Evolutionary conservation across 2,888 invertebrate genomes (phyloP).

Genomic region (Chymomyza procnemis): DNA sequence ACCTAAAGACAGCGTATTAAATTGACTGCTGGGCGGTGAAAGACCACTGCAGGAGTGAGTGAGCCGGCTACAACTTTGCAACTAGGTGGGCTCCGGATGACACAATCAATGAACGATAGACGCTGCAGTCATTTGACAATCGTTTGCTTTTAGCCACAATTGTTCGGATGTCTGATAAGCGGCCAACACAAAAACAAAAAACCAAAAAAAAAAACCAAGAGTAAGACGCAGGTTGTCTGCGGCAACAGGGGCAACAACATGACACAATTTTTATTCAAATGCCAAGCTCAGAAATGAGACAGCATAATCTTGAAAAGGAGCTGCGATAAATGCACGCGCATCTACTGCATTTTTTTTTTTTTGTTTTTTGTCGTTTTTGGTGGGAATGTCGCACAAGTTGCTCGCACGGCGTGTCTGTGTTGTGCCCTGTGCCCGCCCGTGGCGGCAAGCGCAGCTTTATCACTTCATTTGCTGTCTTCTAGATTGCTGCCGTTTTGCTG

Average conservation of each 20-base stretch:
- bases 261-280: slow-evolving; percentile 73
- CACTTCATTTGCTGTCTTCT: slow-evolving; percentile 67
- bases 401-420: neutral
- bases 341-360: too few relatives aligned
- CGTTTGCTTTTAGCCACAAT: slow-evolving; percentile 31
- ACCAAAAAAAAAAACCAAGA: too few relatives aligned
- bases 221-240: neutral
- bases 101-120: neutral
- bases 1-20: slow-evolving; percentile 25
- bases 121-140: slow-evolving; percentile 7
- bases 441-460: slow-evolving; percentile 61
- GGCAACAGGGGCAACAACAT: slow-evolving; percentile 27
- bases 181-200: too few relatives aligned
- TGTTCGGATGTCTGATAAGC: slow-evolving; percentile 46
- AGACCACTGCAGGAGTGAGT: neutral
- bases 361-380: slow-evolving; percentile 18
- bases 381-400: slow-evolving; percentile 70
- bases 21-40: neutral
- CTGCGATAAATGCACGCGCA: neutral
- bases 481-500: slow-evolving; percentile 35
- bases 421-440: neutral
- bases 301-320: slow-evolving; percentile 42
- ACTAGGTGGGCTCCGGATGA: neutral
- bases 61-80: neutral
- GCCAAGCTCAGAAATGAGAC: slow-evolving; percentile 59